A percentile compares a stretch with the other conserved stretches of the same genome.
phyloP scores from a whole-genome alignment of 2,888 invertebrate genomes.

The Pediacus dermestoides region DNA sequence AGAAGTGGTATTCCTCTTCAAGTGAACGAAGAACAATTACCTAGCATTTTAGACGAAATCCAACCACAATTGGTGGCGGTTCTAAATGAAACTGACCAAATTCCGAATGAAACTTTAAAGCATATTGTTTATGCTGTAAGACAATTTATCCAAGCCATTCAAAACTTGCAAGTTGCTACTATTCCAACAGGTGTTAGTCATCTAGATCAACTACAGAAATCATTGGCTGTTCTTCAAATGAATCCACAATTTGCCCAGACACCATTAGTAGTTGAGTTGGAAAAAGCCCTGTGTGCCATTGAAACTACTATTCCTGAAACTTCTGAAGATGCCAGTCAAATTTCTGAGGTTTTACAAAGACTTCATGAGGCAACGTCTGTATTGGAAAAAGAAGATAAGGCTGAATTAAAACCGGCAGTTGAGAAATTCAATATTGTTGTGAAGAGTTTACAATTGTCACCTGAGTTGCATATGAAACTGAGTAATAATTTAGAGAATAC shows the following conservation, averaged over 20 bases:
- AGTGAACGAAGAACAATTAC: slow-evolving; percentile 16
- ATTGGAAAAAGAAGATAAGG: neutral
- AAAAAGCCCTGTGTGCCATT: slow-evolving; percentile 6
- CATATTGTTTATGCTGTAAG: slow-evolving; percentile 25
- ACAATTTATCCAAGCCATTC: too few species aligned
- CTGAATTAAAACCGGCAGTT: slow-evolving; percentile 6
- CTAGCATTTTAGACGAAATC: slow-evolving; percentile 18
- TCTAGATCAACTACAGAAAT: too few species aligned
- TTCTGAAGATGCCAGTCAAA: slow-evolving; percentile 7
- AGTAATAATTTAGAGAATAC: slow-evolving; percentile 7
- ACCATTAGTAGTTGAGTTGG: slow-evolving; percentile 6
- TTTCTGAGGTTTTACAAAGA: slow-evolving; percentile 3
- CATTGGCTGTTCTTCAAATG: slow-evolving; percentile 4
- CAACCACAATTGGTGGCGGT: slow-evolving; percentile 17
- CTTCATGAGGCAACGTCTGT: slow-evolving; percentile 4
- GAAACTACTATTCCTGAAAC: slow-evolving; percentile 8
- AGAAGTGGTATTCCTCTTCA: slow-evolving; percentile 20
- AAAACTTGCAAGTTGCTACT: too few species aligned
- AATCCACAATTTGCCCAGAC: too few species aligned
- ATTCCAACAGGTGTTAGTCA: too few species aligned
- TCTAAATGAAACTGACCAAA: slow-evolving; percentile 17
- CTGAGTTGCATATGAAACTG: slow-evolving; percentile 5
- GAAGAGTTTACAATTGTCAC: slow-evolving; percentile 11
- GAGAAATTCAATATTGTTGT: slow-evolving; percentile 6
- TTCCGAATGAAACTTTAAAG: slow-evolving; percentile 24